phyloP scores from a whole-genome alignment of 2,113 vertebrate species.

The Cochlearius cochlearius region DNA sequence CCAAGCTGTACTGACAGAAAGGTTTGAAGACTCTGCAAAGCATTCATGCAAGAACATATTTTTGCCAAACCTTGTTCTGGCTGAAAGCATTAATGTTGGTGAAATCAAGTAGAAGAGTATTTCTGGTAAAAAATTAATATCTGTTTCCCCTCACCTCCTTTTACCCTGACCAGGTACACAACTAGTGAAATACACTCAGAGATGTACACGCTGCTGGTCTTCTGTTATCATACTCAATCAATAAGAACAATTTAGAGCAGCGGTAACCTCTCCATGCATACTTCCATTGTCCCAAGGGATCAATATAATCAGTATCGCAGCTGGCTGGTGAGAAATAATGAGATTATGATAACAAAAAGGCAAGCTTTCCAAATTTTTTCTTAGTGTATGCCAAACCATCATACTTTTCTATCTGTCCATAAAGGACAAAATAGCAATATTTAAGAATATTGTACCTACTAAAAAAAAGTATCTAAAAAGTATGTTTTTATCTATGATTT shows the following conservation, averaged over 20 bases:
- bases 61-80: not conserved
- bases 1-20: not conserved
- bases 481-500: not conserved
- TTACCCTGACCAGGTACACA: not conserved
- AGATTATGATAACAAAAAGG: constrained; percentile 44
- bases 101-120: not conserved
- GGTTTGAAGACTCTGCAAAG: not conserved
- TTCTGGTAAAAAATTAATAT: not conserved
- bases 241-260: constrained; percentile 50
- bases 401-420: not conserved
- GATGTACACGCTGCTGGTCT: not conserved
- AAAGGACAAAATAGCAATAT: not conserved
- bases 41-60: not conserved
- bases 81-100: not conserved
- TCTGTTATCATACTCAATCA: constrained; percentile 42
- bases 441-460: not conserved
- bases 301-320: constrained; percentile 50
- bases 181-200: not conserved
- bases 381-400: not conserved
- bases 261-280: constrained; percentile 26
- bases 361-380: constrained; percentile 30
- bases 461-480: not conserved
- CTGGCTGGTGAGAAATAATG: constrained; percentile 50
- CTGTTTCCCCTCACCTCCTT: not conserved
- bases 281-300: constrained; percentile 33